Evolutionary conservation across 2,888 invertebrate species (phyloP), one percentile per base, ranked within the genome.

Genomic region (Cosmopolites sordidus): DNA sequence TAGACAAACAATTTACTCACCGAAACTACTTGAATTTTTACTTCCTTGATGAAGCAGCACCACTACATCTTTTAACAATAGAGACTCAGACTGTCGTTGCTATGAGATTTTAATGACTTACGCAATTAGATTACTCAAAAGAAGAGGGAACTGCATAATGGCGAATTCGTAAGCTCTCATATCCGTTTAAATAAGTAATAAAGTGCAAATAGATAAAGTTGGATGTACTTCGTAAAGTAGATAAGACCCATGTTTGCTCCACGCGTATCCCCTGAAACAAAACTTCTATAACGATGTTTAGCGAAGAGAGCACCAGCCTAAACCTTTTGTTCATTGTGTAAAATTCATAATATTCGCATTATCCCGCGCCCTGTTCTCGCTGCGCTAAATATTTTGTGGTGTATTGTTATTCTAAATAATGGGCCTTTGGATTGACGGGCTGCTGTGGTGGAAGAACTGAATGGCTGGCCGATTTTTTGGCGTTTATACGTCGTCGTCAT

Each of bases 221-320:
- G 8, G 27, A 5, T 12, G 3, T 33, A 33, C n/a, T 33, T 33
- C 4, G 33, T 33, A 33, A 33, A 33, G 33, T 12, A 33, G 33
- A 33, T 33, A 33, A 33, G 12, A 12, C 33, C n/a, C 33, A 12
- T 11, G 33, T 33, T 33, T 4, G 12, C 8, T 33, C 11, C 33
- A 5, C 33, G 11, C 12, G n/a, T 33, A 22, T 22, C 22, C 22
- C 22, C 22, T 8, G 22, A 22, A 22, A 5, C 33, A 3, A 33
- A 33, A 33, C n/a, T 33, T 33, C 33, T 11, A 12, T 33, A 33
- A 33, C 33, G 33, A 33, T 33, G 33, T 33, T n/a, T 33, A 33
- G 4, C 11, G 33, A 33, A 33, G 5, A 12, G 33, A 2, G 33
- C 12, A 33, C n/a, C 33, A 33, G 33, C 5, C n/a, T 12, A n/a